Conservation (phyloP, 2,888 invertebrate species). For the Cartodere bifasciata region DNA sequence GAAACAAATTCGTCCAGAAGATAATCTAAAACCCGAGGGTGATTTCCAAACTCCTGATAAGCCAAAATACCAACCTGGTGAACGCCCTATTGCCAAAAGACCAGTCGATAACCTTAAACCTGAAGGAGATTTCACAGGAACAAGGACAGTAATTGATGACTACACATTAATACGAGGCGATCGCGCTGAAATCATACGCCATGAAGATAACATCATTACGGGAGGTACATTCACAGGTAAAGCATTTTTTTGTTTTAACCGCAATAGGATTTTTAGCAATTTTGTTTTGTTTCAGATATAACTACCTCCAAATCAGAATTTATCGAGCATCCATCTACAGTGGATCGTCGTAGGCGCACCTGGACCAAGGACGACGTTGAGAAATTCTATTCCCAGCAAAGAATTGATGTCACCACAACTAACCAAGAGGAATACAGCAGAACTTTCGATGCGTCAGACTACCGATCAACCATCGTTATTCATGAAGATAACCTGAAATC, state of each 20-base stretch:
- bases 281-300: constrained; percentile 40
- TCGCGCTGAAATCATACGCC: constrained; percentile 49
- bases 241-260: constrained; percentile 7
- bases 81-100: constrained; percentile 30
- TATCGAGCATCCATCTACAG: constrained; percentile 48
- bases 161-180: constrained; percentile 48
- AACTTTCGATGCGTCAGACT: constrained; percentile 46
- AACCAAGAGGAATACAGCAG: constrained; percentile 50
- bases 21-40: constrained; percentile 40
- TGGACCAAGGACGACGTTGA: constrained; percentile 64
- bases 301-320: constrained; percentile 59
- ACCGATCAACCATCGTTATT: constrained; percentile 32
- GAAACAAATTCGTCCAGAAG: constrained; percentile 44
- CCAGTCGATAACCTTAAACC: constrained; percentile 38
- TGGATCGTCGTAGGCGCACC: constrained; percentile 47
- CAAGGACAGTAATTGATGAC: constrained; percentile 41
- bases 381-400: constrained; percentile 50
- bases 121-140: constrained; percentile 37
- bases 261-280: constrained; percentile 1
- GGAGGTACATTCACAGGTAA: constrained; percentile 56
- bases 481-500: constrained; percentile 38
- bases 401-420: constrained; percentile 46
- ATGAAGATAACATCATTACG: constrained; percentile 50
- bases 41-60: constrained; percentile 25
- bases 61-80: constrained; percentile 24